These are phyloP conservation scores for Isotomurus palustris DNA, from an alignment of 2,888 invertebrate species.

Conservation along the genomic window DNA sequence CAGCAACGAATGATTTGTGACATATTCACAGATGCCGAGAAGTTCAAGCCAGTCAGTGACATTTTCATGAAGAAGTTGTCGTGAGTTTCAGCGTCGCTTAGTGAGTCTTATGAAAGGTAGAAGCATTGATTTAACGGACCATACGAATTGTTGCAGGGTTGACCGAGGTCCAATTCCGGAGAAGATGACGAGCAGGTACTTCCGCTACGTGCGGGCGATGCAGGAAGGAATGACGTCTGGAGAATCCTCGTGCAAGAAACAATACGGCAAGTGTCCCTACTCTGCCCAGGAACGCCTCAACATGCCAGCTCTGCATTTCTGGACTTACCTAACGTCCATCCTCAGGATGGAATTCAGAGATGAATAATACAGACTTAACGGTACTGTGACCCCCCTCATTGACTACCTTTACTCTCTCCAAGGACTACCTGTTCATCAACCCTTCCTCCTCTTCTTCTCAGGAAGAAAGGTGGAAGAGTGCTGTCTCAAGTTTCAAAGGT, in stretches of 20 bases:
- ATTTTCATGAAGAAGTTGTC: conserved; percentile 46
- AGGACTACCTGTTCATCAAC: too few relatives aligned
- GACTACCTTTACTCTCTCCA: too few relatives aligned
- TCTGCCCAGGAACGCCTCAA: conserved; percentile 46
- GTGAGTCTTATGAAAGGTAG: not conserved
- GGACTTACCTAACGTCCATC: conserved; percentile 47
- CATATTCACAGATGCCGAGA: conserved; percentile 46
- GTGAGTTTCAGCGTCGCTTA: conserved; percentile 28
- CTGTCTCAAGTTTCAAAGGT: too few relatives aligned
- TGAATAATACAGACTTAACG: too few relatives aligned
- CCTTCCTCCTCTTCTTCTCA: too few relatives aligned
- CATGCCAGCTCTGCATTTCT: conserved; percentile 47
- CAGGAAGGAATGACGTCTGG: conserved; percentile 46
- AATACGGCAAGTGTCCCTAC: conserved; percentile 46
- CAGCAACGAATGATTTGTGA: conserved; percentile 47
- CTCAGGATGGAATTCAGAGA: conserved; percentile 47
- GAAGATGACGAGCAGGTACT: conserved; percentile 46
- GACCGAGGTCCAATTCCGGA: conserved; percentile 45
- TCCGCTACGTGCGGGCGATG: conserved; percentile 47
- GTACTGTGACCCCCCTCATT: too few relatives aligned
- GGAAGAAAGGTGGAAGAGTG: not conserved
- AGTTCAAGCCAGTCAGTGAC: conserved; percentile 46
- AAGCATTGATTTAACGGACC: not conserved
- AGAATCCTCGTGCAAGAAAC: conserved; percentile 37
- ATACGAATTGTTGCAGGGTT: conserved; percentile 25